Evolutionary conservation across 2,888 invertebrate genomes (phyloP).

Genomic region (Tiliacea citrago): DNA sequence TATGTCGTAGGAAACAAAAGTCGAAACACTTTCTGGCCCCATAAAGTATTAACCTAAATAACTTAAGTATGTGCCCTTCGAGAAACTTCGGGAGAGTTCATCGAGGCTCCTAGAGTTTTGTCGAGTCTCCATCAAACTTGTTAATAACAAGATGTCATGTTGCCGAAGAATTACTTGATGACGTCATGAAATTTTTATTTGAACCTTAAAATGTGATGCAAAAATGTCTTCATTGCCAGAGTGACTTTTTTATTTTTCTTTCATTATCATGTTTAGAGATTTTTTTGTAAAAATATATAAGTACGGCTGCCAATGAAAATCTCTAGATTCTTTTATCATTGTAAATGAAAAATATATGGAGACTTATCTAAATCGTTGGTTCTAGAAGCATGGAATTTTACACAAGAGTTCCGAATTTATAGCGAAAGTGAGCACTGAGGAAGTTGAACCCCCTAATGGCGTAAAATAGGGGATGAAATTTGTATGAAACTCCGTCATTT

Average conservation of each 20-base stretch:
- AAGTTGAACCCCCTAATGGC: not conserved
- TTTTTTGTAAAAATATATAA: not conserved
- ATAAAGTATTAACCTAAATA: constrained; percentile 67
- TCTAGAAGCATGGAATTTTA: no score
- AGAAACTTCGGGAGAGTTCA: constrained; percentile 62
- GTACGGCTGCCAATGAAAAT: not conserved
- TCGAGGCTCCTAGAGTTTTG: constrained; percentile 58
- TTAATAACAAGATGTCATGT: constrained; percentile 66
- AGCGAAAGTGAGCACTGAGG: no score
- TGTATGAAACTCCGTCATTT: not conserved
- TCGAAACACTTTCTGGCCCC: constrained; percentile 47
- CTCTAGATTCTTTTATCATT: not conserved
- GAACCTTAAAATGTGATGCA: constrained; percentile 12
- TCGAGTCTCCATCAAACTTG: constrained; percentile 66
- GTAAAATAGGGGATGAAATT: not conserved
- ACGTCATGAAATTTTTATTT: constrained; percentile 29
- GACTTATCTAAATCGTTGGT: no score
- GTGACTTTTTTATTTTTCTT: constrained; percentile 3
- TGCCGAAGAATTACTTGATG: constrained; percentile 39
- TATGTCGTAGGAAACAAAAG: constrained; percentile 55
- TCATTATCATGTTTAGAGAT: not conserved
- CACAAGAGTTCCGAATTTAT: no score
- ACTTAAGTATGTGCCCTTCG: constrained; percentile 56
- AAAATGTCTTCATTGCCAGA: not conserved
- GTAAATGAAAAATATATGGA: not conserved